These are phyloP conservation scores for Mormyrops boulengeri DNA, from an alignment of 2,797 vertebrate species.

Conservation along the genomic window DNA sequence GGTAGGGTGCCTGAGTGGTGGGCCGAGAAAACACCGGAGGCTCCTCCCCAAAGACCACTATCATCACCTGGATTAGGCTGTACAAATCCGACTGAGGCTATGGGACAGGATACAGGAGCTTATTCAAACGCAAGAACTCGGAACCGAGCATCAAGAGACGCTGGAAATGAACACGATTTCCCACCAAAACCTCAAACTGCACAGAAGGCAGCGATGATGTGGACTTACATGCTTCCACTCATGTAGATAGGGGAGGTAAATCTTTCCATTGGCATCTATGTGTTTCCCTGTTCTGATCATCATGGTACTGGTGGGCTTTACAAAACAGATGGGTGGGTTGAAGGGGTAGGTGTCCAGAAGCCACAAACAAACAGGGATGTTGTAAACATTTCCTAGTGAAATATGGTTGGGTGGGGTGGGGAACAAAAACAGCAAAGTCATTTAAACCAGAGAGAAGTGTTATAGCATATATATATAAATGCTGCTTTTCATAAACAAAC, in stretches of 20 bases:
- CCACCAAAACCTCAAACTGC: background rate
- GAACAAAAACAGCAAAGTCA: background rate
- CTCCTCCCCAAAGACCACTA: conserved; percentile 95
- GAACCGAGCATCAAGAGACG: background rate
- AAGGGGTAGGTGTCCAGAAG: conserved; percentile 94
- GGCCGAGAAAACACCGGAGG: conserved; percentile 95
- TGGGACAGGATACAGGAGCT: background rate
- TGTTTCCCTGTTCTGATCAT: conserved; percentile 98
- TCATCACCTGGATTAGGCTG: conserved; percentile 97
- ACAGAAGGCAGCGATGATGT: background rate
- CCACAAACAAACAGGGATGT: conserved; percentile 97
- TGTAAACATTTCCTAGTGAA: conserved; percentile 82
- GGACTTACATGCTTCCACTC: conserved; percentile 96
- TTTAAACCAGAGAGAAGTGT: background rate
- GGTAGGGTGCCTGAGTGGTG: conserved; percentile 73
- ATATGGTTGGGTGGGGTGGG: background rate
- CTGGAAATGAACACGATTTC: background rate
- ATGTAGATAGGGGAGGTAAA: conserved; percentile 94
- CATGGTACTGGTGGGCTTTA: conserved; percentile 97
- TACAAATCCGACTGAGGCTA: conserved; percentile 93
- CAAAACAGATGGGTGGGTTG: conserved; percentile 98
- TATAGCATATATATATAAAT: background rate
- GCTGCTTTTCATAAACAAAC: background rate
- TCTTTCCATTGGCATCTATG: conserved; percentile 95
- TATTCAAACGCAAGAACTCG: background rate